These are phyloP conservation scores for Protodeltote pygarga DNA, from an alignment of 2,888 invertebrate species.

Conservation along the genomic window DNA sequence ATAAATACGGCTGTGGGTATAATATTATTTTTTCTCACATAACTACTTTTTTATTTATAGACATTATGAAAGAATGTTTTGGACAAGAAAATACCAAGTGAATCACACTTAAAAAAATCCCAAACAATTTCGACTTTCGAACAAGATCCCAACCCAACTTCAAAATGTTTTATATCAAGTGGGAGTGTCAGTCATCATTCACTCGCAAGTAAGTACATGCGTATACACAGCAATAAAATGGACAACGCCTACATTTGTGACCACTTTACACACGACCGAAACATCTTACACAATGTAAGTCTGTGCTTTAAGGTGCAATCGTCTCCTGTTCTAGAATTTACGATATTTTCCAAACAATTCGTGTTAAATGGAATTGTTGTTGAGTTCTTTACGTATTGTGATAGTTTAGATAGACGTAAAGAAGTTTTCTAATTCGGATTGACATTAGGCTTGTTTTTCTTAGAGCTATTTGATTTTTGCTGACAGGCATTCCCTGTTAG, in stretches of 20 bases:
- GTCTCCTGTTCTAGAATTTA: too few species aligned
- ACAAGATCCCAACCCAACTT: constrained; percentile 47
- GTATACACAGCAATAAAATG: constrained; percentile 56
- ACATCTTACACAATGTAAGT: constrained; percentile 47
- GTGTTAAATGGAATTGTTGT: too few species aligned
- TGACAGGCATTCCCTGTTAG: too few species aligned
- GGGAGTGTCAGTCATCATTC: constrained; percentile 67
- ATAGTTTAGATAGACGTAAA: too few species aligned
- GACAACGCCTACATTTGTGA: constrained; percentile 57
- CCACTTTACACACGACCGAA: constrained; percentile 46
- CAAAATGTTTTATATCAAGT: constrained; percentile 55
- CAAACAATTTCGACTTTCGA: constrained; percentile 34
- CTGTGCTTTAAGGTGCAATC: constrained; percentile 49
- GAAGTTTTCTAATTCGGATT: too few species aligned
- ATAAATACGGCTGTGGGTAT: too few species aligned
- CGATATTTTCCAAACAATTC: too few species aligned
- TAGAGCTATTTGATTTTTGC: too few species aligned
- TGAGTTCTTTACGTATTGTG: too few species aligned
- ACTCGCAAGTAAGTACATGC: constrained; percentile 48
- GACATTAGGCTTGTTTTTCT: too few species aligned
- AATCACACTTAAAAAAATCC: constrained; percentile 31
- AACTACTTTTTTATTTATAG: not conserved
- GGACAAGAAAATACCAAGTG: constrained; percentile 17
- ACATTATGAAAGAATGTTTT: not conserved
- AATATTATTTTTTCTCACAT: too few species aligned